Percentiles rank a stretch among this genome's conserved stretches.
Evolutionary conservation across 2,888 invertebrate genomes (phyloP).

Genomic region (Volucella inanis): DNA sequence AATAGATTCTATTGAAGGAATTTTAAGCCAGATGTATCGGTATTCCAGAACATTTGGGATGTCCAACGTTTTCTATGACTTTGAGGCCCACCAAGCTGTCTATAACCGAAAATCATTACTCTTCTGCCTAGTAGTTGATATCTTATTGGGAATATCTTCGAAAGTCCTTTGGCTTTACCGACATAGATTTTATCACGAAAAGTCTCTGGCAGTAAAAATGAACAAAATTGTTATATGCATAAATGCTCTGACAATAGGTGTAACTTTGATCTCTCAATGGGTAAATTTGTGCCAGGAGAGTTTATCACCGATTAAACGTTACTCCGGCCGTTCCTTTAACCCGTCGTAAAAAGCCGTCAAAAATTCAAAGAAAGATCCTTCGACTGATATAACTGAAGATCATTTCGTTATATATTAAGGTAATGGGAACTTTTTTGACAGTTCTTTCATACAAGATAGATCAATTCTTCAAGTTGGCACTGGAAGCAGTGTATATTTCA

Average conservation of each 20-base stretch:
- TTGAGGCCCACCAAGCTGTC: neutral
- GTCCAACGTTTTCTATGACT: slow-evolving; percentile 16
- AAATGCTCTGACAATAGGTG: neutral
- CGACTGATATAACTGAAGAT: neutral
- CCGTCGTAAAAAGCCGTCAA: neutral
- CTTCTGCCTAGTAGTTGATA: slow-evolving; percentile 3
- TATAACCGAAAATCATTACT: neutral
- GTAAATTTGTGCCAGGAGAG: neutral
- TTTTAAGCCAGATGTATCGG: neutral
- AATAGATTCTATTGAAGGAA: slow-evolving; percentile 1
- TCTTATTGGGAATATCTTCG: neutral
- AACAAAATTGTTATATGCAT: neutral
- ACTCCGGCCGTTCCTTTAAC: neutral
- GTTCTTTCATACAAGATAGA: neutral
- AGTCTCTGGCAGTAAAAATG: neutral
- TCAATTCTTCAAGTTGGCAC: neutral
- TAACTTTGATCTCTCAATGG: slow-evolving; percentile 5
- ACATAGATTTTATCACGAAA: neutral
- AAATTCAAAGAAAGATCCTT: neutral
- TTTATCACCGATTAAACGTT: slow-evolving; percentile 7
- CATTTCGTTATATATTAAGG: neutral
- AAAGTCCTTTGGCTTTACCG: neutral
- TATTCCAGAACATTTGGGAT: slow-evolving; percentile 11
- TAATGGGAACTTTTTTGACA: neutral
- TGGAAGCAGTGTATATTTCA: neutral